Evolutionary conservation across 1,140 invertebrate species (phyloP).

Genomic region (Pentalonia nigronervosa): DNA sequence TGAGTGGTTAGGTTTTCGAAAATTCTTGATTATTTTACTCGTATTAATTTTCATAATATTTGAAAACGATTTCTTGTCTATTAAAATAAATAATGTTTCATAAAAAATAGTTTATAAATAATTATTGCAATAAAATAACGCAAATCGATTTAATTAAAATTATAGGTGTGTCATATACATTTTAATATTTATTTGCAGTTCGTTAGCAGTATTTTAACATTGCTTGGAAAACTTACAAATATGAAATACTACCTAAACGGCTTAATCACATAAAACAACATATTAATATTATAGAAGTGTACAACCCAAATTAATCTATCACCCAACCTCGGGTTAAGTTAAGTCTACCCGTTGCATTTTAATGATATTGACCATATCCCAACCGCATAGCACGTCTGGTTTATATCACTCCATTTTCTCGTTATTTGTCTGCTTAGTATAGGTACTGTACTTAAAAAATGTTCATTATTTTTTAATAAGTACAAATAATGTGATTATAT

Average conservation of each 20-base stretch:
- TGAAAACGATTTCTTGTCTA: too few relatives aligned
- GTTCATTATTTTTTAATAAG: neutral
- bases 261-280: neutral
- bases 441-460: neutral
- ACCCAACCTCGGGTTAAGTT: too few relatives aligned
- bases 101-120: neutral
- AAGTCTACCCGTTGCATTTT: neutral
- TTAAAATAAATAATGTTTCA: too few relatives aligned
- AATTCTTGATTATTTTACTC: neutral
- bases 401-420: neutral
- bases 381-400: neutral
- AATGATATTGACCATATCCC: neutral
- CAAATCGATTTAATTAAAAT: neutral
- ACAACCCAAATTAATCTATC: neutral
- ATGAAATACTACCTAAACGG: neutral
- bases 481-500: neutral
- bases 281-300: neutral
- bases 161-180: neutral
- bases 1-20: neutral
- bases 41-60: neutral
- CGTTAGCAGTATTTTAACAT: neutral
- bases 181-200: neutral
- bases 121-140: neutral
- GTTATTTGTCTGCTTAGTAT: neutral
- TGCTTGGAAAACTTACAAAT: neutral